Evolutionary conservation across 2,888 invertebrate genomes (phyloP), one percentile per base, ranked within the genome.

Genomic region (Diaprepes abbreviatus): DNA sequence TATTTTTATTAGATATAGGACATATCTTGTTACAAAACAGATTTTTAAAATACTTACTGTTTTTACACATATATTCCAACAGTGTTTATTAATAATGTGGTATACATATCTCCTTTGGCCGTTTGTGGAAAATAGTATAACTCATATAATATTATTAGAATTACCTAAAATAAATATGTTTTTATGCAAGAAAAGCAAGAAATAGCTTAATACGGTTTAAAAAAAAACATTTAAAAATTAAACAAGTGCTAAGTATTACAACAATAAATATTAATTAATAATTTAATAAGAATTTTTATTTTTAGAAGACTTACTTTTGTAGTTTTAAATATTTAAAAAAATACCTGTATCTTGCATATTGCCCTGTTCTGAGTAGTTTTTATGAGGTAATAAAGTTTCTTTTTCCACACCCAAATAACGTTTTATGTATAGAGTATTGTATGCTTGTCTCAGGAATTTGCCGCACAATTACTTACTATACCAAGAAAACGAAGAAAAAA

Each of bases 21-120:
- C 68, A 68, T 68, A 68, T 68, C 68, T 63, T 60, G 59, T 67
- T 54, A 67, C 33, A 21, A 50, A 50, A 58, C 38, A 58, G 36
- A 24, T 38, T 58, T 40, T 45, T 43, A 60, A 28, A 48, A 12
- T 16, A 62, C 50, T 50, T 35, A 36, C 35, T 50, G 48, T 50
- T 50, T 48, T 50, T 21, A 62, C 48, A 62, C 24, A 52, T 62
- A 52, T 62, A 52, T 12, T 48, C 16, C 52, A 36, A 45, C 35
- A 62, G 21, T 48, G 60, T 60, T n/a, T 62, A 33, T 52, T 62
- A 62, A 62, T 62, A 62, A 62, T 50, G 52, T 35, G 62, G 62
- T 50, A 62, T 48, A 62, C 62, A 62, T 62, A 62, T 62, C 62
- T 21, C 48, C 31, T 62, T 17, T 33, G 21, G 5, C 59, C 43